Conservation (phyloP, 2,113 vertebrate species). For the Microtus richardsoni region DNA sequence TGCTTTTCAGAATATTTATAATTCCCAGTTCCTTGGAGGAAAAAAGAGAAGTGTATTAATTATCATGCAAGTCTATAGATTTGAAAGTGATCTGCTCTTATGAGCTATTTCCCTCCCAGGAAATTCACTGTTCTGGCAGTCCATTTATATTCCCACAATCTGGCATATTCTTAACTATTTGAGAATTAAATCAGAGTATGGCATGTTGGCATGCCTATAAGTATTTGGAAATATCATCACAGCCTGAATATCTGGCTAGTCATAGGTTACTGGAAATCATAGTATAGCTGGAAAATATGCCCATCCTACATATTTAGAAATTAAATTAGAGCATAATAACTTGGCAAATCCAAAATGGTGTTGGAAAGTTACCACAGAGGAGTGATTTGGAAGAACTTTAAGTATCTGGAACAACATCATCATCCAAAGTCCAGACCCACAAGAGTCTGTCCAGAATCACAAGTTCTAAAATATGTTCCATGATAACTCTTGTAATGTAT, state of each 20-base stretch:
- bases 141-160: conserved; percentile 46
- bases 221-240: conserved; percentile 64
- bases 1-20: background rate
- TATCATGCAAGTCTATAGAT: conserved; percentile 27
- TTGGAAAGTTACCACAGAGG: conserved; percentile 55
- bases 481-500: conserved; percentile 43
- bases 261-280: conserved; percentile 67
- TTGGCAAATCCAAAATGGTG: conserved; percentile 65
- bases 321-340: conserved; percentile 73
- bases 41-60: conserved; percentile 37
- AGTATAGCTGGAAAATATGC: conserved; percentile 57
- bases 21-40: background rate
- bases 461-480: conserved; percentile 58
- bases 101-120: conserved; percentile 50
- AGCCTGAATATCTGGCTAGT: conserved; percentile 59
- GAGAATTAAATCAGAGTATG: conserved; percentile 69
- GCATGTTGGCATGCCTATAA: conserved; percentile 59
- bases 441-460: background rate
- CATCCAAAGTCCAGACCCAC: conserved; percentile 48
- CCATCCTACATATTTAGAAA: conserved; percentile 64
- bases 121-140: conserved; percentile 62
- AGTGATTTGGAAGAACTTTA: conserved; percentile 69
- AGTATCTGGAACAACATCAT: conserved; percentile 39
- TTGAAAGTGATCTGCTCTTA: conserved; percentile 53
- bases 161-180: conserved; percentile 65